Evolutionary conservation across 2,113 vertebrate genomes (phyloP).

Genomic region (Gymnobelideus leadbeateri): DNA sequence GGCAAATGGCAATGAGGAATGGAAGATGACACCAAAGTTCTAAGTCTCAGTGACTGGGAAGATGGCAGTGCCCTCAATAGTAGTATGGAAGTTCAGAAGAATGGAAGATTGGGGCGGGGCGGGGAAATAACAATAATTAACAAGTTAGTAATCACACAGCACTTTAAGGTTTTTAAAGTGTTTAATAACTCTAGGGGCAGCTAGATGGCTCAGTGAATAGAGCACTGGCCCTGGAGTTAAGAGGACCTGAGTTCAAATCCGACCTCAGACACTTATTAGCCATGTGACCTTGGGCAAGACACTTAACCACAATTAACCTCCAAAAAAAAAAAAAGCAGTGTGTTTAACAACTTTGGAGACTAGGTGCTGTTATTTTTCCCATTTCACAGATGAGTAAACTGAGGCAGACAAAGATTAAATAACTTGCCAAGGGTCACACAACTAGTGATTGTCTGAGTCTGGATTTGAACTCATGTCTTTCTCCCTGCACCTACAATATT

Average conservation of each 20-base stretch:
- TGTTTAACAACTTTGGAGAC: neutral
- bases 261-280: too few species aligned
- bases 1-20: neutral
- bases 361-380: neutral
- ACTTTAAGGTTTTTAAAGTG: neutral
- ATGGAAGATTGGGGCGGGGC: neutral
- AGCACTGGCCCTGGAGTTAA: too few species aligned
- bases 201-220: too few species aligned
- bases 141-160: neutral
- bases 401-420: neutral
- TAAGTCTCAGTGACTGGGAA: neutral
- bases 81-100: neutral
- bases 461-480: neutral
- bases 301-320: too few species aligned
- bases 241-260: too few species aligned
- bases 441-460: neutral
- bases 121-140: neutral
- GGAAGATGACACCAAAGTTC: neutral
- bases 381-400: neutral
- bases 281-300: too few species aligned
- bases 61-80: neutral
- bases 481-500: neutral
- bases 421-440: neutral
- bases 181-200: neutral
- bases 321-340: neutral